A percentile compares a stretch with the other conserved stretches of the same genome.
Evolutionary conservation across 2,888 invertebrate species (phyloP).

Genomic region (Brachyopa scutellaris): DNA sequence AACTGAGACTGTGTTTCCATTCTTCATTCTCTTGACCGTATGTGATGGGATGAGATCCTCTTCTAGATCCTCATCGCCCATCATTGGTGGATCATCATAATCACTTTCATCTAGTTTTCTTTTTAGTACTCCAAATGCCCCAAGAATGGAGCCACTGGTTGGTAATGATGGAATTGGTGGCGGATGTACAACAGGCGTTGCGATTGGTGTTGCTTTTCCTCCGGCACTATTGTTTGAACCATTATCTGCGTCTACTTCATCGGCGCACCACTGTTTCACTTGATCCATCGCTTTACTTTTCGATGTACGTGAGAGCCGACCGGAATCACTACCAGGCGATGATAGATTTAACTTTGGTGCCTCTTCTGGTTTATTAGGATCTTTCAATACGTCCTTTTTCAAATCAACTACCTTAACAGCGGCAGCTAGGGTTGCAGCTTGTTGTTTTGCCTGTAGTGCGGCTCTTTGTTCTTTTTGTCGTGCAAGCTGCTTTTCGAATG

Average conservation of each 20-base stretch:
- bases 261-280: constrained; percentile 92
- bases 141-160: neutral
- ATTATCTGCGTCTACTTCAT: constrained; percentile 83
- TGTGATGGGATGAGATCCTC: constrained; percentile 82
- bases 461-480: constrained; percentile 89
- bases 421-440: constrained; percentile 73
- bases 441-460: constrained; percentile 78
- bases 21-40: constrained; percentile 83
- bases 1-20: constrained; percentile 78
- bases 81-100: constrained; percentile 82
- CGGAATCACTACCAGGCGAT: constrained; percentile 73
- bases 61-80: constrained; percentile 83
- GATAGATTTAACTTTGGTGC: constrained; percentile 70
- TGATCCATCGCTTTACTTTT: constrained; percentile 92
- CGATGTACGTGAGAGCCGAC: constrained; percentile 83
- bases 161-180: constrained; percentile 45
- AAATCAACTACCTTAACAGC: constrained; percentile 78
- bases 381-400: constrained; percentile 74
- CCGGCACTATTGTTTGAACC: constrained; percentile 74
- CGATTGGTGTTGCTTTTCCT: constrained; percentile 55
- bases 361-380: constrained; percentile 78
- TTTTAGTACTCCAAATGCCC: constrained; percentile 77
- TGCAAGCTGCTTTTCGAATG: constrained; percentile 90
- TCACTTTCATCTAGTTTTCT: constrained; percentile 83
- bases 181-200: constrained; percentile 47